phyloP scores from a whole-genome alignment of 1,140 invertebrate genomes.

The Brachionus rubens region DNA sequence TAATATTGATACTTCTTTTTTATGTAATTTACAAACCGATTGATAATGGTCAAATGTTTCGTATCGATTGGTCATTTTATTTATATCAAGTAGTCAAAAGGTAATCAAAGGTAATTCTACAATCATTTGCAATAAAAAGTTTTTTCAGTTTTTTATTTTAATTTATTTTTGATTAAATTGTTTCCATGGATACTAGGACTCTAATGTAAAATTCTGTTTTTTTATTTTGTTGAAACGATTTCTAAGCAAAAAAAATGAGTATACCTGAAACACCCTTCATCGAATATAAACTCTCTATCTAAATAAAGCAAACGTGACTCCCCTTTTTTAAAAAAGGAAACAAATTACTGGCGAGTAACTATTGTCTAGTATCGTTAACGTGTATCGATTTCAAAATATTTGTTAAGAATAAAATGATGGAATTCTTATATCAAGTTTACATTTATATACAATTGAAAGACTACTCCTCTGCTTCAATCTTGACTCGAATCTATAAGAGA shows the following conservation, averaged over 20 bases:
- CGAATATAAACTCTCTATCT: no score
- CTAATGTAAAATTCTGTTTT: neutral
- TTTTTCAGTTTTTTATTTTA: neutral
- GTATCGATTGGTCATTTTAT: slow-evolving; percentile 31
- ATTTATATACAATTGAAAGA: neutral
- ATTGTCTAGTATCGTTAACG: no score
- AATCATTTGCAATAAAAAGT: no score
- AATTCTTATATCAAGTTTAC: no score
- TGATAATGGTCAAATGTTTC: slow-evolving; percentile 34
- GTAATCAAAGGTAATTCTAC: no score
- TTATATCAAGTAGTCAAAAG: no score
- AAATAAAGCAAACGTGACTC: no score
- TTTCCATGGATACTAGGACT: neutral
- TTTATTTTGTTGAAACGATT: neutral
- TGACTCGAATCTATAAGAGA: neutral
- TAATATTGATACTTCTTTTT: slow-evolving; percentile 26
- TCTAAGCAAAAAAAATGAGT: neutral
- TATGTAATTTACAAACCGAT: slow-evolving; percentile 36
- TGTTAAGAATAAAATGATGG: no score
- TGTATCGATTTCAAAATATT: no score
- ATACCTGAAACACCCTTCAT: neutral
- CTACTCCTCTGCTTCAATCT: slow-evolving; percentile 17
- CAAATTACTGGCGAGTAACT: no score
- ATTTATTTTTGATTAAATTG: slow-evolving; percentile 6
- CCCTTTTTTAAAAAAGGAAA: no score